Evolutionary conservation across 1,140 invertebrate genomes (phyloP).

Genomic region (Oppia nitens): DNA sequence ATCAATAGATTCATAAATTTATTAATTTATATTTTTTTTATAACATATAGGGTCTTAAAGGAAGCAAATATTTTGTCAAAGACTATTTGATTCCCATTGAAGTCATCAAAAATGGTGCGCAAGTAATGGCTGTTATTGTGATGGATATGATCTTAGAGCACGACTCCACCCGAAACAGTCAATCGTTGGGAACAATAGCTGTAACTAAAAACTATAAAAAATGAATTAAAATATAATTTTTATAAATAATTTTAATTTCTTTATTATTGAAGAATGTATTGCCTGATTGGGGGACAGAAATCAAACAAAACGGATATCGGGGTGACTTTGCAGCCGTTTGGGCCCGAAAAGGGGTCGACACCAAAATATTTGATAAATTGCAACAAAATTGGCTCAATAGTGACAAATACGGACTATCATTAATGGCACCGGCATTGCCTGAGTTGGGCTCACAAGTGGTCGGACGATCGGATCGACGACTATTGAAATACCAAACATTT

Average conservation of each 20-base stretch:
- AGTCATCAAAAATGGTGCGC: slow-evolving; percentile 18
- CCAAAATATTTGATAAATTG: slow-evolving; percentile 22
- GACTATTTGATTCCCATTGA: slow-evolving; percentile 26
- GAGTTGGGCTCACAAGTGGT: not conserved
- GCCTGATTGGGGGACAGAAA: slow-evolving; percentile 22
- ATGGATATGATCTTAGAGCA: slow-evolving; percentile 32
- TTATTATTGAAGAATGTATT: slow-evolving; percentile 14
- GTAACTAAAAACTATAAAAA: not conserved
- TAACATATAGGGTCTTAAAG: slow-evolving; percentile 24
- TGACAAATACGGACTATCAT: slow-evolving; percentile 19
- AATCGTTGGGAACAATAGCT: slow-evolving; percentile 15
- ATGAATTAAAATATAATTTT: not conserved
- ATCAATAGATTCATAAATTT: not conserved
- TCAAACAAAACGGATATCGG: slow-evolving; percentile 23
- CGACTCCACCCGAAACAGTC: slow-evolving; percentile 26
- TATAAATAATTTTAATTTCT: not conserved
- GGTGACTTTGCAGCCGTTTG: slow-evolving; percentile 30
- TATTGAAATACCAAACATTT: slow-evolving; percentile 23
- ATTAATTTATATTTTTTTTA: too few species aligned
- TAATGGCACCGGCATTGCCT: slow-evolving; percentile 12
- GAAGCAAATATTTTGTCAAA: slow-evolving; percentile 29
- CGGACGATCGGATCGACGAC: not conserved
- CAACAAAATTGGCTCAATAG: slow-evolving; percentile 21
- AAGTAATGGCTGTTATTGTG: slow-evolving; percentile 30
- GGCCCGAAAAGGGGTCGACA: slow-evolving; percentile 24